These are phyloP conservation scores for Furcula furcula DNA, from an alignment of 2,888 invertebrate genomes.

Conservation along the genomic window DNA sequence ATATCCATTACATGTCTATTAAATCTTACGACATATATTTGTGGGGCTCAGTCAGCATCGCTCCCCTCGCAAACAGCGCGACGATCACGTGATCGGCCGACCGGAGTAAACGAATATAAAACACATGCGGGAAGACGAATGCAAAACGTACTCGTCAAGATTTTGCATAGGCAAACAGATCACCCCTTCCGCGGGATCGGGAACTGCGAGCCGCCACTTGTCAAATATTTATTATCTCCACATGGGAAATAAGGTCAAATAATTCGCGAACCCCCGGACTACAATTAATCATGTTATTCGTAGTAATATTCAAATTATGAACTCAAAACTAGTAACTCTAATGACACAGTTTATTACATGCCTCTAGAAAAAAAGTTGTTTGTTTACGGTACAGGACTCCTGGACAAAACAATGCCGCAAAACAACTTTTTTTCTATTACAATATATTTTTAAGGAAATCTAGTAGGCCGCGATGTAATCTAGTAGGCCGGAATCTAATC, in stretches of 20 bases:
- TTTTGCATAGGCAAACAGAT: conserved; percentile 79
- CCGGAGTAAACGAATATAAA: conserved; percentile 81
- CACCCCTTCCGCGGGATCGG: conserved; percentile 48
- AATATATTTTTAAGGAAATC: no score
- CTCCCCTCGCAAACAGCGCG: conserved; percentile 79
- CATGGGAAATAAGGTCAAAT: conserved; percentile 4
- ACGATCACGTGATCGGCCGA: conserved; percentile 76
- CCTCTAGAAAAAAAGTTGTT: no score
- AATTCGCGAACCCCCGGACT: background rate
- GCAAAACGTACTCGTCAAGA: conserved; percentile 76
- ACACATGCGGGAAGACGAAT: conserved; percentile 80
- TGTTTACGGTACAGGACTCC: no score
- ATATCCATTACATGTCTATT: conserved; percentile 83
- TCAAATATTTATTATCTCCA: conserved; percentile 32
- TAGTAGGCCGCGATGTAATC: no score
- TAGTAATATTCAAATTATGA: no score
- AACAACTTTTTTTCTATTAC: no score
- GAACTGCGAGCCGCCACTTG: conserved; percentile 19
- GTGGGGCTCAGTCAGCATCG: conserved; percentile 77
- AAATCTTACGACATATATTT: conserved; percentile 82
- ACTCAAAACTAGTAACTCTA: no score
- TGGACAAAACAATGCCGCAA: no score
- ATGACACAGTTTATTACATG: no score
- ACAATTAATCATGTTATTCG: no score
- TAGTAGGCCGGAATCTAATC: no score